Evolutionary conservation across 2,113 vertebrate species (phyloP), one percentile per base, ranked within the genome.

Genomic region (Pantherophis guttatus): DNA sequence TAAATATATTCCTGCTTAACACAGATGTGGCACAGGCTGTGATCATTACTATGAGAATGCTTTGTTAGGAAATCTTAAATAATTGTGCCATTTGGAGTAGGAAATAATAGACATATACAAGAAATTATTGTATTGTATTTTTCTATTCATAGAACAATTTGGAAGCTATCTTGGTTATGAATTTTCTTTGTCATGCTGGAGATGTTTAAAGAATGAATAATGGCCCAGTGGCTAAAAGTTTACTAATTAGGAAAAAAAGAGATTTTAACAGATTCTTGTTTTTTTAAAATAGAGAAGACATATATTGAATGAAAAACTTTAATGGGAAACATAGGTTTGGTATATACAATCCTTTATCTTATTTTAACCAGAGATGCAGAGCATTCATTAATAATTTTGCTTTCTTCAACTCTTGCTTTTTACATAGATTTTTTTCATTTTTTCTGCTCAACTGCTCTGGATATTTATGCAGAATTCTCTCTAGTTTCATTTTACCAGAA

Each of bases 391-490:
- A 88, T 88, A 33, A 23, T 10, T 58, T 50, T 39, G 44, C 3
- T 88, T 88, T 88, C 50, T 92, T 55, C 59, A 54, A 8, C 33
- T 88, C 52, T 88, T 86, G 54, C 81, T 88, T 88, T 92, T n/a
- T 92, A 44, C 6, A 92, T 9, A 54, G 23, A 54, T 55, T 39
- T 87, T 87, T 1, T 91, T 7, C 33, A 24, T 3, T 92, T 9
- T 59, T 92, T 88, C 86, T 88, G 86, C 50, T 70, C n/a, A 24
- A 21, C 29, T 29, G 50, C 58, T 29, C 50, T 88, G 26, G 19
- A 24, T 13, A 39, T 53, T 88, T 65, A 48, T 11, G 50, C 88
- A 88, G 48, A 24, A 92, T 92, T 92, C 50, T 54, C n/a, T 70
- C 50, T 54, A 54, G 52, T 59, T 88, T 55, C 23, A 19, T 54